Percentiles rank a stretch among this genome's conserved stretches.
Conservation (phyloP, 1,140 invertebrate species). For the Bacillus rossius region DNA sequence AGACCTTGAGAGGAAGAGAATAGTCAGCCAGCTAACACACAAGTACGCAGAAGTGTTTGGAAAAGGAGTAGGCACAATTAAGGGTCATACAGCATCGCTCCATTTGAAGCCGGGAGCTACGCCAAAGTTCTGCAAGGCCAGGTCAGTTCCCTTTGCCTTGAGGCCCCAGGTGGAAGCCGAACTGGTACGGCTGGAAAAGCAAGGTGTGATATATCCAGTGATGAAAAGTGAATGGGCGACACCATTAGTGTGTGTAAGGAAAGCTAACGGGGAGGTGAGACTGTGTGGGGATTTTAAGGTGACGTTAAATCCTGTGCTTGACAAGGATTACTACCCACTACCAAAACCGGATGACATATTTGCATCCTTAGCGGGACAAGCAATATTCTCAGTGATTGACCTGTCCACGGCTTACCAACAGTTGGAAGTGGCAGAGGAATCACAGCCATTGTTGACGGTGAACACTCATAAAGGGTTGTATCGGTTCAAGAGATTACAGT, state of each 20-base stretch:
- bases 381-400: constrained; percentile 31
- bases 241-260: constrained; percentile 29
- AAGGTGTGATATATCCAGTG: constrained; percentile 22
- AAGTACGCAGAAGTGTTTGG: no score
- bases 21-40: no score
- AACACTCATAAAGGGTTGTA: constrained; percentile 36
- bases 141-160: constrained; percentile 29
- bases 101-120: constrained; percentile 9
- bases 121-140: constrained; percentile 14
- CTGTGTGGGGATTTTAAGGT: constrained; percentile 31
- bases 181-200: constrained; percentile 23
- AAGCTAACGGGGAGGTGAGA: constrained; percentile 28
- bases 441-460: constrained; percentile 26
- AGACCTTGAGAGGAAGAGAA: no score
- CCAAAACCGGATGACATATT: constrained; percentile 16
- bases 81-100: constrained; percentile 2
- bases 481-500: constrained; percentile 28
- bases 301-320: constrained; percentile 7
- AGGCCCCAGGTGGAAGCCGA: constrained; percentile 28
- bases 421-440: constrained; percentile 26
- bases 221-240: constrained; percentile 30
- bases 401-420: constrained; percentile 31
- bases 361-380: constrained; percentile 7
- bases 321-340: constrained; percentile 23
- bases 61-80: neutral